These are phyloP conservation scores for Arion vulgaris DNA, from an alignment of 1,140 invertebrate species.

Conservation along the genomic window DNA sequence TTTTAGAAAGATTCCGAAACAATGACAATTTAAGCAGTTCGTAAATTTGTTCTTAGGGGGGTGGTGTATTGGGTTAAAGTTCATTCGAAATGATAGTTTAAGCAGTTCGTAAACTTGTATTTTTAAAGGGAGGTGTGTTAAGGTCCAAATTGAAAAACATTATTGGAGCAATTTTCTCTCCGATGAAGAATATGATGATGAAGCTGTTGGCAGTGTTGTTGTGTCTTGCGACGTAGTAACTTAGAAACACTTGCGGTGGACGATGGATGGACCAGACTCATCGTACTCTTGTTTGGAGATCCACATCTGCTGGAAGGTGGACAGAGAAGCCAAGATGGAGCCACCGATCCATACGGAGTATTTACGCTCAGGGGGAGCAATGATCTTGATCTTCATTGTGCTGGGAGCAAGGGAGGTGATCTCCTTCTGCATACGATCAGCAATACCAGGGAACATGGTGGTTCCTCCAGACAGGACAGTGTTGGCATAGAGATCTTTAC, in stretches of 20 bases:
- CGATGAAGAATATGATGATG: no score
- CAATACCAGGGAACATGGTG: conserved; percentile 77
- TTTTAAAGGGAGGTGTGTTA: no score
- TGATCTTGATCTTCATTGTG: conserved; percentile 80
- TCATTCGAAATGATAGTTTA: no score
- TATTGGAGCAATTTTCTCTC: no score
- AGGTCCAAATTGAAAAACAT: no score
- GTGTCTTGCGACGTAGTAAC: background rate
- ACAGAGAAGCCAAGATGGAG: conserved; percentile 71
- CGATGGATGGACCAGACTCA: conserved; percentile 93
- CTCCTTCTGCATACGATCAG: conserved; percentile 76
- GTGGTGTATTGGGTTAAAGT: no score
- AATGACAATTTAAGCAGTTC: no score
- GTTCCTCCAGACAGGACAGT: conserved; percentile 94
- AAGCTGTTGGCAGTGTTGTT: no score
- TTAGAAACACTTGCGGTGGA: conserved; percentile 98
- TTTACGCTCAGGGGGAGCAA: conserved; percentile 76
- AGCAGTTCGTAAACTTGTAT: no score
- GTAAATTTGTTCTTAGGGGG: no score
- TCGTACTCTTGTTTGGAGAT: conserved; percentile 75
- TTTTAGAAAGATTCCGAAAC: no score
- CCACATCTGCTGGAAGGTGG: conserved; percentile 78
- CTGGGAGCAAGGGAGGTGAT: conserved; percentile 69
- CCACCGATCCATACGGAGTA: conserved; percentile 75
- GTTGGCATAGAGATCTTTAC: conserved; percentile 94